phyloP scores from a whole-genome alignment of 2,888 invertebrate genomes.

The Callyntrura guangdongensis region DNA sequence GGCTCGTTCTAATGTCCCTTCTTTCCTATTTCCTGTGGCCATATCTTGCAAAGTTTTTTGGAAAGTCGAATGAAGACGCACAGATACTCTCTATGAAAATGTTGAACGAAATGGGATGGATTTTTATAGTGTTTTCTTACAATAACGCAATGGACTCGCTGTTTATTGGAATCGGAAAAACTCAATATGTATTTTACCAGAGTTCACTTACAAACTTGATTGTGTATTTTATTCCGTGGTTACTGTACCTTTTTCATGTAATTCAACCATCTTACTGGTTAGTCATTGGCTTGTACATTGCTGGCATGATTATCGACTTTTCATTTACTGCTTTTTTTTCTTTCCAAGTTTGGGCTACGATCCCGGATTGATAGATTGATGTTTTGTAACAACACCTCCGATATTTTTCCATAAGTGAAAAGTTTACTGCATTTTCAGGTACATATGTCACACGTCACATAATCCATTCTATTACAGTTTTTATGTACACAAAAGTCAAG shows the following conservation, averaged over 20 bases:
- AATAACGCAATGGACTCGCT: slow-evolving; percentile 81
- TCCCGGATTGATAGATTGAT: slow-evolving; percentile 40
- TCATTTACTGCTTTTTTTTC: slow-evolving; percentile 75
- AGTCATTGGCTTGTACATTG: slow-evolving; percentile 78
- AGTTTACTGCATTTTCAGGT: too few relatives aligned
- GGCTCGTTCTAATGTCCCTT: slow-evolving; percentile 69
- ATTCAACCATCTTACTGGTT: slow-evolving; percentile 78
- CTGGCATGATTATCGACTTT: slow-evolving; percentile 80
- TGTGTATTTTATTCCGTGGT: slow-evolving; percentile 81
- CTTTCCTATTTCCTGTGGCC: slow-evolving; percentile 72
- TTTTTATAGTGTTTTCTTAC: slow-evolving; percentile 77
- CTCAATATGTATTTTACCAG: slow-evolving; percentile 80
- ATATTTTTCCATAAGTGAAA: too few relatives aligned
- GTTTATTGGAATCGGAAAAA: slow-evolving; percentile 80
- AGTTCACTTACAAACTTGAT: slow-evolving; percentile 78
- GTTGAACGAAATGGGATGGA: slow-evolving; percentile 80
- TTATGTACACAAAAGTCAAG: too few relatives aligned
- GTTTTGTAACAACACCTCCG: too few relatives aligned
- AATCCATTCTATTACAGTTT: too few relatives aligned
- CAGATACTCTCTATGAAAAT: slow-evolving; percentile 77
- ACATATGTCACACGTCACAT: too few relatives aligned
- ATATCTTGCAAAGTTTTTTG: slow-evolving; percentile 76
- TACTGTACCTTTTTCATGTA: slow-evolving; percentile 73
- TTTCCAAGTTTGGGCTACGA: slow-evolving; percentile 72
- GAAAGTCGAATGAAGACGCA: slow-evolving; percentile 71